phyloP scores from a whole-genome alignment of 2,113 vertebrate species.

The Emydura subglobosa region DNA sequence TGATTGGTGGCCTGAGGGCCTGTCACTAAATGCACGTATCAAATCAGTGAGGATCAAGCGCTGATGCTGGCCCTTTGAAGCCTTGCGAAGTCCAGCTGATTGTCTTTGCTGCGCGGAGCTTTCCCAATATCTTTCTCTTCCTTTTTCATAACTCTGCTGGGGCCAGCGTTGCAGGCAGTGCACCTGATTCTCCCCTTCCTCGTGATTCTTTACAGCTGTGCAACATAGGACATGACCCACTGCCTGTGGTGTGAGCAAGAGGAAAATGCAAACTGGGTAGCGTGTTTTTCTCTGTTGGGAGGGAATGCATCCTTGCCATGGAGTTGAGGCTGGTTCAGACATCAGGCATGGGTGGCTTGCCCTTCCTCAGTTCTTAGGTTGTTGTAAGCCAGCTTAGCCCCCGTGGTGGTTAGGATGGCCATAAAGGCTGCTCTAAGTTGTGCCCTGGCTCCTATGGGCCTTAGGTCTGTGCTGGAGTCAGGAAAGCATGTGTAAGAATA shows the following conservation, averaged over 20 bases:
- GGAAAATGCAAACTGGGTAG: accelerated
- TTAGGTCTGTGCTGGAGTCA: not conserved
- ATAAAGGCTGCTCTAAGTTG: not conserved
- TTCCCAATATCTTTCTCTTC: not conserved
- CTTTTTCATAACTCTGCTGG: not conserved
- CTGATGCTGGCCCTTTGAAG: accelerated
- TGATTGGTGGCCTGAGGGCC: constrained; percentile 15
- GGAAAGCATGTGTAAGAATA: not conserved
- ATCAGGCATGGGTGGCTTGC: not conserved
- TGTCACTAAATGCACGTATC: not conserved
- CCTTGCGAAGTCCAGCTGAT: not conserved
- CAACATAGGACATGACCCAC: accelerated
- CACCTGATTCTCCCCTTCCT: not conserved
- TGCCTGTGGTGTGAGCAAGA: accelerated
- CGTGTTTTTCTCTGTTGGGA: accelerated
- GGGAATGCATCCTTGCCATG: not conserved
- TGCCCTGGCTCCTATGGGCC: not conserved
- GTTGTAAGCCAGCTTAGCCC: not conserved
- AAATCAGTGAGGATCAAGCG: accelerated
- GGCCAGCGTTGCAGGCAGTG: not conserved
- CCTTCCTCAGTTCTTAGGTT: not conserved
- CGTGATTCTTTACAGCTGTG: accelerated
- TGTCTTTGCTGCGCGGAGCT: not conserved
- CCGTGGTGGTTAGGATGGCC: not conserved
- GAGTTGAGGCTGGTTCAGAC: not conserved